Evolutionary conservation across 2,888 invertebrate genomes (phyloP).

Genomic region (Scaptomyza cyrtandrae): DNA sequence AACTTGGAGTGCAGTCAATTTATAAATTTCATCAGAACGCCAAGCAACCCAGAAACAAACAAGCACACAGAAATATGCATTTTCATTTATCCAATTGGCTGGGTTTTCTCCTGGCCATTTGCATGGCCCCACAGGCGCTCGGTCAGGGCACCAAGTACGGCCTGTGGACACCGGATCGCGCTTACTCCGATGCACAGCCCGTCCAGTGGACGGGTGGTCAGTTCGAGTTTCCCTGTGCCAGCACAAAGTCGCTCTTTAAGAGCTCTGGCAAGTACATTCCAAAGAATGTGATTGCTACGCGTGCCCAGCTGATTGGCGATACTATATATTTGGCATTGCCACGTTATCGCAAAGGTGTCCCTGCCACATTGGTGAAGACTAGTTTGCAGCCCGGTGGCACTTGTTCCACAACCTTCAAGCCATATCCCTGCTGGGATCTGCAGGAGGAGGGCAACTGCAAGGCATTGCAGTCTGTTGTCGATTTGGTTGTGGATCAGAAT

Average conservation of each 20-base stretch:
- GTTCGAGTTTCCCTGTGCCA: constrained; percentile 85
- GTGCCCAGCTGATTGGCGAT: constrained; percentile 86
- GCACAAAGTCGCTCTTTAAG: constrained; percentile 86
- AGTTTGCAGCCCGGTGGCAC: constrained; percentile 84
- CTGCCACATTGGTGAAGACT: constrained; percentile 88
- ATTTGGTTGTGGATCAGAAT: constrained; percentile 87
- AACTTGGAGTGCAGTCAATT: constrained; percentile 29
- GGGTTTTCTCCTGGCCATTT: constrained; percentile 36
- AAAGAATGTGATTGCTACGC: constrained; percentile 87
- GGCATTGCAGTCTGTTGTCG: constrained; percentile 89
- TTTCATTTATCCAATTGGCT: constrained; percentile 33
- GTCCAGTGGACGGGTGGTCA: constrained; percentile 85
- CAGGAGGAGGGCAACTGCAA: constrained; percentile 88
- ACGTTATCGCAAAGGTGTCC: constrained; percentile 87
- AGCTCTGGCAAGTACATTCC: constrained; percentile 86
- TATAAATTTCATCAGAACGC: constrained; percentile 16
- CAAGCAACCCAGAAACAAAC: constrained; percentile 2
- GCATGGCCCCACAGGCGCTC: neutral
- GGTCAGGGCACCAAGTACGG: constrained; percentile 80
- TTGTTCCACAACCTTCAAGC: constrained; percentile 85
- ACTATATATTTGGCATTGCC: constrained; percentile 86
- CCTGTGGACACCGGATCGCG: constrained; percentile 75
- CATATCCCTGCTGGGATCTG: constrained; percentile 88
- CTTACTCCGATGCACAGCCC: constrained; percentile 68
- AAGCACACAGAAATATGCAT: constrained; percentile 42